Evolutionary conservation across 2,888 invertebrate genomes (phyloP), one percentile per base, ranked within the genome.

Genomic region (Synergus gifuensis): DNA sequence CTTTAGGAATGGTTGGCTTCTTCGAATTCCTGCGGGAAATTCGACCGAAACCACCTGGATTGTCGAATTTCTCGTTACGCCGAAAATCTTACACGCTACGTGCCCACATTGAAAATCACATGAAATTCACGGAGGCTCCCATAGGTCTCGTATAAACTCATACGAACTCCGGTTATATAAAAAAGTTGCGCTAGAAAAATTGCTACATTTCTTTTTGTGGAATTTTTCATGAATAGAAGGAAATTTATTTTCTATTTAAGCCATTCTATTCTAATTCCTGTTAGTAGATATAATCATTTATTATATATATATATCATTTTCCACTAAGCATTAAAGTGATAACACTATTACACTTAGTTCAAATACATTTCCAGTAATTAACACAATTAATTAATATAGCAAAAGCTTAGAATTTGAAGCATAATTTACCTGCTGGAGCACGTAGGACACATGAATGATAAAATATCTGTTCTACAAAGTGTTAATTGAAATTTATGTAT

Each of bases 51-150:
- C 83, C 77, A 78, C 82, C 78, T 46, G 78, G 79, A 81, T 79
- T 79, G 84, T 81, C 80, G 83, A 84, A 79, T 84, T 84, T 84
- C 83, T 83, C 84, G 83, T 84, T 84, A 83, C 82, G 78, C 80
- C 77, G 83, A 83, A 82, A 83, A 84, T 84, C 84, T 84, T 84
- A 82, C 80, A 81, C 80, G 81, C 67, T 79, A 81, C 82, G 63
- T 80, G 79, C 78, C 79, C 80, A 80, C 83, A 78, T 77, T 73
- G 73, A 73, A 54, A 73, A 73, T 73, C 54, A 40, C 73, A 73
- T 73, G 16, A 54, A 73, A 73, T 73, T 73, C 73, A 54, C 54
- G 2, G 54, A 73, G 73, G 11, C 36, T 73, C 73, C 36, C 73
- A 40, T 12, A 36, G 49, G 73, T 40, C 54, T 73, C 73, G 73